Evolutionary conservation across 2,113 vertebrate species (phyloP), one percentile per base, ranked within the genome.

Genomic region (Heterotis niloticus): DNA sequence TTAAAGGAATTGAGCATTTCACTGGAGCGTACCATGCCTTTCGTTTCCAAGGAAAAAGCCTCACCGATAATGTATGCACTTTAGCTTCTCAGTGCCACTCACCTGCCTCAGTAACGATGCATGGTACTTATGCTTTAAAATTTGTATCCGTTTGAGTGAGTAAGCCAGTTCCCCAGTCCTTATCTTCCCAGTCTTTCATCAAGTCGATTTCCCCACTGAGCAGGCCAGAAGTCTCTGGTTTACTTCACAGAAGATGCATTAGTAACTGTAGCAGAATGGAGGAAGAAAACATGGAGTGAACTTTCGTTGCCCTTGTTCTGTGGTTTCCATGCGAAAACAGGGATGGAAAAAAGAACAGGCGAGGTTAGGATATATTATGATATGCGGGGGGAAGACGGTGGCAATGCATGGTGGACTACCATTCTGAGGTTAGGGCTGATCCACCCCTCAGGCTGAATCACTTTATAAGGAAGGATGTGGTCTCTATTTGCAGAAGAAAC

Each of bases 1-100:
- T 77, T 56, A 77, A 76, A 65, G n/a, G 64, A 70, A 81, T 71
- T 29, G 23, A 16, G 17, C 29, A 9, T 81, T 54, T 81, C 57
- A 14, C 44, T 51, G 20, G 75, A 52, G 75, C 34, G 16, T n/a
- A 72, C n/a, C 16, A 34, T 56, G 59, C 66, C 51, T 26, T 67
- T 72, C n/a, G 64, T 74, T 73, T 59, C 70, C 12, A 79, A 44
- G 57, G 64, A 20, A 65, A 79, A 70, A 56, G 44, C 64, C 64
- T 17, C 34, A 18, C 24, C 20, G 20, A 57, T 71, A 71, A 57
- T 64, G 23, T 1, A 10, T 24, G 10, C 5, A 10, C 16, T 18
- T 10, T 1, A 26, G 24, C 78, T 44, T n/a, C n/a, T 24, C 65
- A 70, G 77, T 28, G 18, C 52, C 13, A 52, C 77, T 60, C 57